A percentile compares a stretch with the other conserved stretches of the same genome.
Conservation (phyloP, 2,888 invertebrate genomes). For the Dioctria rufipes region DNA sequence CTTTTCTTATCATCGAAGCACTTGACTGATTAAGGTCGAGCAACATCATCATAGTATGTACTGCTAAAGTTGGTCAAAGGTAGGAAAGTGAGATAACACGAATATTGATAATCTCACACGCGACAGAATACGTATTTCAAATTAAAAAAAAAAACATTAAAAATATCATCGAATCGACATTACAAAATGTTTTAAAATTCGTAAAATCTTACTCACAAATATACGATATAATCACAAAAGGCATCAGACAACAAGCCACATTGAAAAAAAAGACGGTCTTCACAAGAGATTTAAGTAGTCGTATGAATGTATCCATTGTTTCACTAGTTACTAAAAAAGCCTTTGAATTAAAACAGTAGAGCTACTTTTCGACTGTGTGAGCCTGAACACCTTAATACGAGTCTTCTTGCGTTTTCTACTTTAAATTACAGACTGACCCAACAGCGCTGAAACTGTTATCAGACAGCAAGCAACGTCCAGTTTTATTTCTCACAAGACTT, state of each 20-base stretch:
- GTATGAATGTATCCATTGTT: slow-evolving; percentile 64
- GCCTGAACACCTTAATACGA: slow-evolving; percentile 11
- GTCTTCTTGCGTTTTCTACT: slow-evolving; percentile 15
- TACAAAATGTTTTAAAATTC: background rate
- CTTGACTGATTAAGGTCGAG: slow-evolving; percentile 19
- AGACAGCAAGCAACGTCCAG: slow-evolving; percentile 8
- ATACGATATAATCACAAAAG: slow-evolving; percentile 66
- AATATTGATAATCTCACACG: slow-evolving; percentile 2
- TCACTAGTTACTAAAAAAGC: slow-evolving; percentile 8
- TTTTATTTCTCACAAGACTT: slow-evolving; percentile 33
- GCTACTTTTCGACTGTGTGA: slow-evolving; percentile 22
- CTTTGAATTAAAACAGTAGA: slow-evolving; percentile 31
- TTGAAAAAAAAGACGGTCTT: slow-evolving; percentile 67
- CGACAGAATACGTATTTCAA: slow-evolving; percentile 20
- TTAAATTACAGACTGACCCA: slow-evolving; percentile 44
- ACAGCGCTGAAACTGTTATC: slow-evolving; percentile 32
- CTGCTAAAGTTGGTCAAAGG: slow-evolving; percentile 37
- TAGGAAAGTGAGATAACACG: slow-evolving; percentile 29
- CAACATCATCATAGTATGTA: slow-evolving; percentile 3
- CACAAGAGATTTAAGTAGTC: slow-evolving; percentile 65
- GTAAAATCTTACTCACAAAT: slow-evolving; percentile 66
- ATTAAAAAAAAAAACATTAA: background rate
- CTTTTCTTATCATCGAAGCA: background rate
- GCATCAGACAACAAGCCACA: slow-evolving; percentile 66
- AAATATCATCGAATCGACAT: too few species aligned